Conservation (phyloP, 2,113 vertebrate species). For the Podarcis cretensis region DNA sequence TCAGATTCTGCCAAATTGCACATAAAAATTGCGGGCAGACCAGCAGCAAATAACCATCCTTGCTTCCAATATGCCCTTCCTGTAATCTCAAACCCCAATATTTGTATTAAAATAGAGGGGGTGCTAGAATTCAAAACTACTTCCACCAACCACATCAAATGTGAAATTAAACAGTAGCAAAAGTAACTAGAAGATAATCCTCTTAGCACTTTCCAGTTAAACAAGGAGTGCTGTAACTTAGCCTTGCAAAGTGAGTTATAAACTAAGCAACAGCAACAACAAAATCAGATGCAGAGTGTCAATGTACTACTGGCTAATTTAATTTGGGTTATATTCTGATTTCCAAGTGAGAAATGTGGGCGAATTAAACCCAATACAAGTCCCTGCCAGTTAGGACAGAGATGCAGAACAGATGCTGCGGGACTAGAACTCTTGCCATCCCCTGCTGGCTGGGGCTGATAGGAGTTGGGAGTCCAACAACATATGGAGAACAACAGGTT, state of each 20-base stretch:
- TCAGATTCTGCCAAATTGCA: background rate
- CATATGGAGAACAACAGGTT: too few relatives aligned
- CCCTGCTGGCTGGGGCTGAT: too few relatives aligned
- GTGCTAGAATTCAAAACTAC: too few relatives aligned
- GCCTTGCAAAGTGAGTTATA: background rate
- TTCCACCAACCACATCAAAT: too few relatives aligned
- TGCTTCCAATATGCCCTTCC: too few relatives aligned
- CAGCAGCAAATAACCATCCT: background rate
- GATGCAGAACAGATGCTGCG: too few relatives aligned
- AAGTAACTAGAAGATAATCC: conserved; percentile 9
- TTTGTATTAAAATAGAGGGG: background rate
- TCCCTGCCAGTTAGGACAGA: background rate
- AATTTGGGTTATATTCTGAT: conserved; percentile 34
- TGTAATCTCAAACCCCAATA: too few relatives aligned
- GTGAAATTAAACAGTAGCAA: background rate
- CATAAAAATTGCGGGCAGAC: too few relatives aligned
- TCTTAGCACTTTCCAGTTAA: conserved; percentile 5
- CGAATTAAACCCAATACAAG: background rate
- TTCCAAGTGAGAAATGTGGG: conserved; percentile 37
- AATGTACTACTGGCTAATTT: conserved; percentile 66
- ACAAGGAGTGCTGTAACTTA: background rate
- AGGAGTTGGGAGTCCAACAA: too few relatives aligned
- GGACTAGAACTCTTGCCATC: too few relatives aligned
- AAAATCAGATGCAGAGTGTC: conserved; percentile 80
- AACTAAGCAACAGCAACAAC: conserved; percentile 16